Percentiles rank a stretch among this genome's conserved stretches.
Conservation (phyloP, 2,113 vertebrate species). For the Apaloderma vittatum region DNA sequence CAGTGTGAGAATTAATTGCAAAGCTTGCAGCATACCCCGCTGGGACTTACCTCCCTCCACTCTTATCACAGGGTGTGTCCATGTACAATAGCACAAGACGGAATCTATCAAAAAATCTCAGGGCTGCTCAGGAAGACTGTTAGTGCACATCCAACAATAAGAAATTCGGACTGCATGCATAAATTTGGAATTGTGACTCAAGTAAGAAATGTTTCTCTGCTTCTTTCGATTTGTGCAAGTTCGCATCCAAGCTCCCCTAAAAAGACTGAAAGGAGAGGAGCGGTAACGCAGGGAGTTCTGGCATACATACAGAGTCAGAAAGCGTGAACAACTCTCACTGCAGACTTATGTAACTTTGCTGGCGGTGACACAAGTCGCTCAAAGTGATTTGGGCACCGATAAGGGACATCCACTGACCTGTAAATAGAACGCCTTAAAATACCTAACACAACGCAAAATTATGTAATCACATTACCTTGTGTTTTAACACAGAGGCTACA, state of each 20-base stretch:
- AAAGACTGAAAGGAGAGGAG: not conserved
- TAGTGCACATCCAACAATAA: not conserved
- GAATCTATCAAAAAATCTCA: not conserved
- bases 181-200: not conserved
- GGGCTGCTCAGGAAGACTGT: not conserved
- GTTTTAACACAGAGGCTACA: not conserved
- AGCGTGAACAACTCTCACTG: not conserved
- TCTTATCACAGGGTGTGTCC: not conserved
- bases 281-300: not conserved
- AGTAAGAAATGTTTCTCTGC: not conserved
- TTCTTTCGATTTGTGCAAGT: not conserved
- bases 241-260: not conserved
- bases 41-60: fast-evolving
- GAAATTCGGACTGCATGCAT: not conserved
- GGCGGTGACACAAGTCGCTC: not conserved
- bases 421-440: not conserved
- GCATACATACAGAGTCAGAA: not conserved
- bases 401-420: slow-evolving; percentile 20
- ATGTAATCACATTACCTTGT: not conserved
- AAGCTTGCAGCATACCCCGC: not conserved
- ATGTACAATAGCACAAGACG: fast-evolving
- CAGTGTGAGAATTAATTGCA: not conserved
- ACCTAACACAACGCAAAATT: not conserved
- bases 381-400: not conserved
- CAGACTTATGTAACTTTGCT: slow-evolving; percentile 17